Percentiles rank a stretch among this genome's conserved stretches.
These are phyloP conservation scores for Octodon degus DNA, from an alignment of 2,113 vertebrate species.

Conservation along the genomic window DNA sequence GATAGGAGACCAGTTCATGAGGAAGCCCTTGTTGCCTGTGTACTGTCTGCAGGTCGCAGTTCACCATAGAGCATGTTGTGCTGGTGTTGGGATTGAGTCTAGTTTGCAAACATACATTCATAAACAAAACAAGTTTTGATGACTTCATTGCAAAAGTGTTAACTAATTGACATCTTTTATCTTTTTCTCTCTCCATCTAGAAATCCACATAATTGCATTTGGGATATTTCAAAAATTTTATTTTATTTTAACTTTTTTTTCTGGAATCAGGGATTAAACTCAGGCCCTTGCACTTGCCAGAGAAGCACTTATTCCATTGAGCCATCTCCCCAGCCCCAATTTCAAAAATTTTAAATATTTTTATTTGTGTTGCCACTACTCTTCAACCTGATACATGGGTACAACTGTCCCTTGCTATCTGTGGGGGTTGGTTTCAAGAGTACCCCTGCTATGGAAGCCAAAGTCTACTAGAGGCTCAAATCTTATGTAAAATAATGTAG, in stretches of 20 bases:
- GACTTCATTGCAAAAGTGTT: neutral
- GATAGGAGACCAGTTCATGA: neutral
- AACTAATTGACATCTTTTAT: neutral
- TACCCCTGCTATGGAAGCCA: too few relatives aligned
- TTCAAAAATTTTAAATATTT: neutral
- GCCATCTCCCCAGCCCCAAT: too few relatives aligned
- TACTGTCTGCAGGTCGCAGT: neutral
- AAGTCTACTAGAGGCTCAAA: neutral
- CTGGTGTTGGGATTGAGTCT: neutral
- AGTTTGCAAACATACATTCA: neutral
- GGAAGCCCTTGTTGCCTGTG: neutral
- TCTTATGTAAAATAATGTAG: neutral
- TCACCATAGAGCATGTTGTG: neutral
- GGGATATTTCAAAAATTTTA: neutral
- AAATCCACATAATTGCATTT: neutral
- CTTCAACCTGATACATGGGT: neutral
- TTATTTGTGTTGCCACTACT: neutral
- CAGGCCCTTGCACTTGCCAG: too few relatives aligned
- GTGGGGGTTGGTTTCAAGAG: neutral
- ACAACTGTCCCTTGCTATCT: neutral
- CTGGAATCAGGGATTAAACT: too few relatives aligned
- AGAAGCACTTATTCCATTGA: too few relatives aligned
- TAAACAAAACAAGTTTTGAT: neutral
- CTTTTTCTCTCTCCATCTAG: neutral
- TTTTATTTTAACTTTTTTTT: too few relatives aligned